A percentile compares a stretch with the other conserved stretches of the same genome.
These are phyloP conservation scores for Phrynocephalus guinanensis DNA, from an alignment of 2,797 vertebrate species.

Conservation along the genomic window DNA sequence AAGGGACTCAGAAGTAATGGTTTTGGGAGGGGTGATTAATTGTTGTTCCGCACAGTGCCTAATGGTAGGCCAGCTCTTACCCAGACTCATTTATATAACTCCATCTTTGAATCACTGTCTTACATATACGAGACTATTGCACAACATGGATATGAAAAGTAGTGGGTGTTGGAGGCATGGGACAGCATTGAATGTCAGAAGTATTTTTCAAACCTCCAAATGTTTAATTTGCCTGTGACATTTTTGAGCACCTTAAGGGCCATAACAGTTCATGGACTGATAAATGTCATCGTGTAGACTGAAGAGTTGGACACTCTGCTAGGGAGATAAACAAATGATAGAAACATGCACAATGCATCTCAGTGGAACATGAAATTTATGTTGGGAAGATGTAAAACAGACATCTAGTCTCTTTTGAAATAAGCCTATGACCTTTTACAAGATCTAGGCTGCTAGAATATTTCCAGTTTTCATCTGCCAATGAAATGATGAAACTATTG, in stretches of 20 bases:
- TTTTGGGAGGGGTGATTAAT: neutral
- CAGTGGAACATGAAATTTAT: neutral
- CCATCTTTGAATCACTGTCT: neutral
- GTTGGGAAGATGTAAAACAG: conserved; percentile 31
- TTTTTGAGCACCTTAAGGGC: neutral
- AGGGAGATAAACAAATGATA: conserved; percentile 18
- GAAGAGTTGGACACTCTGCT: conserved; percentile 31
- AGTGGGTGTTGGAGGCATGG: neutral
- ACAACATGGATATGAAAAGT: neutral
- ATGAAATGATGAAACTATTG: conserved; percentile 2
- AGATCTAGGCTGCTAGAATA: conserved; percentile 21
- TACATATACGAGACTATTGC: neutral
- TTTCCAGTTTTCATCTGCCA: conserved; percentile 22
- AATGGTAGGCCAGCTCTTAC: neutral
- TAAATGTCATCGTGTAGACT: conserved; percentile 20
- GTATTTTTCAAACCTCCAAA: neutral
- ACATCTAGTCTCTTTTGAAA: neutral
- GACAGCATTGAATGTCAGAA: neutral
- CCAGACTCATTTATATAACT: neutral
- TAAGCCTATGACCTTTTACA: neutral
- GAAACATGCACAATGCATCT: conserved; percentile 12
- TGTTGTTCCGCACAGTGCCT: too few relatives aligned
- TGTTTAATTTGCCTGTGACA: neutral
- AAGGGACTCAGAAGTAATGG: neutral
- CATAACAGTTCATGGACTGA: neutral